Evolutionary conservation across 2,888 invertebrate species (phyloP).

Genomic region (Trachelus iudaicus): DNA sequence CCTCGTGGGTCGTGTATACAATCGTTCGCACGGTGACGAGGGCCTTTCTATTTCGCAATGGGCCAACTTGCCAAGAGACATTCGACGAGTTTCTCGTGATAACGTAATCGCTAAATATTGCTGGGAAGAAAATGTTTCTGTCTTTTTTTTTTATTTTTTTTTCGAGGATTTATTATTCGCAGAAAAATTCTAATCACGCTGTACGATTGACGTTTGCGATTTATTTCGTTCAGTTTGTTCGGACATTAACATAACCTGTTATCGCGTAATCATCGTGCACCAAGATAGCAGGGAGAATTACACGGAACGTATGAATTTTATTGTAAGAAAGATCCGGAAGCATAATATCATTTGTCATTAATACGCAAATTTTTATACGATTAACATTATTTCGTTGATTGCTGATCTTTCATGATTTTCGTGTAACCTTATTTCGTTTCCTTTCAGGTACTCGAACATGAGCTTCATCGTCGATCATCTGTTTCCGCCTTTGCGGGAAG

Average conservation of each 20-base stretch:
- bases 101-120: neutral
- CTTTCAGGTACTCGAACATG: conserved; percentile 92
- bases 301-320: neutral
- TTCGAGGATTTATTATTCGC: neutral
- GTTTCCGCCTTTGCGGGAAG: conserved; percentile 83
- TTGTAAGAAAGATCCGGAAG: neutral
- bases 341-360: neutral
- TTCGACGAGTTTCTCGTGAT: neutral
- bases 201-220: neutral
- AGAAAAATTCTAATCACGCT: neutral
- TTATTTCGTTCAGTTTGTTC: neutral
- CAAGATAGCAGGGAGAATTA: neutral
- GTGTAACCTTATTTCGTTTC: conserved; percentile 29
- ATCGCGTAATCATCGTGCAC: neutral
- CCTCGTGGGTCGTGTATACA: neutral
- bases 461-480: conserved; percentile 95
- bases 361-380: neutral
- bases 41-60: neutral
- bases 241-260: neutral
- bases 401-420: neutral
- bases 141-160: too few species aligned
- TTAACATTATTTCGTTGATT: neutral
- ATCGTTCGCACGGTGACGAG: neutral
- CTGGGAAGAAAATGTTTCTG: neutral
- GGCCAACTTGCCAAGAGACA: neutral